A percentile compares a stretch with the other conserved stretches of the same genome.
Conservation (phyloP, 2,888 invertebrate species). For the Macaria liturata region DNA sequence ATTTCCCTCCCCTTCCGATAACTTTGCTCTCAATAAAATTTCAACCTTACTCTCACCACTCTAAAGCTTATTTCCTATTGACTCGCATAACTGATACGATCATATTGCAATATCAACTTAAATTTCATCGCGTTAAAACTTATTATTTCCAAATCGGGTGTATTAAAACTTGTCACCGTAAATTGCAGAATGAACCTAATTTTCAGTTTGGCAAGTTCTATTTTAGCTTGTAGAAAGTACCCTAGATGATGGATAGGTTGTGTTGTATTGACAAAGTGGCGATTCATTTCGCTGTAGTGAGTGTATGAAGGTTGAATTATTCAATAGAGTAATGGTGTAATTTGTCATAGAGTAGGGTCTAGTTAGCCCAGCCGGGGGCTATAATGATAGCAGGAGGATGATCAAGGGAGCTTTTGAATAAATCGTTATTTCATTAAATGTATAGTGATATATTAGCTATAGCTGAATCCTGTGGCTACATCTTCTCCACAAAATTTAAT, state of each 20-base stretch:
- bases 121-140: conserved; percentile 1
- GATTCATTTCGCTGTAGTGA: conserved; percentile 32
- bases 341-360: background rate
- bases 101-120: conserved; percentile 6
- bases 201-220: conserved; percentile 8
- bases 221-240: conserved; percentile 18
- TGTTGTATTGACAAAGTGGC: conserved; percentile 29
- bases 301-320: conserved; percentile 25
- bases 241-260: conserved; percentile 30
- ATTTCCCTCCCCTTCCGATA: conserved; percentile 16
- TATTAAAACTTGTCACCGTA: background rate
- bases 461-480: no score
- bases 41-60: no score
- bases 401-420: conserved; percentile 3
- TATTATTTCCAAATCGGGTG: background rate
- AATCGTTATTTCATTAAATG: no score
- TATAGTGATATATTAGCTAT: no score
- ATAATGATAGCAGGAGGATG: background rate
- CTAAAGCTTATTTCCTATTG: no score
- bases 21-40: background rate
- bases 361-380: no score
- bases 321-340: conserved; percentile 24
- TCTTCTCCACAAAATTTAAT: no score
- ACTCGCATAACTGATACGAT: no score
- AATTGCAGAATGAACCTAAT: conserved; percentile 15